These are phyloP conservation scores for Euplexia lucipara DNA, from an alignment of 2,888 invertebrate genomes.

Conservation along the genomic window DNA sequence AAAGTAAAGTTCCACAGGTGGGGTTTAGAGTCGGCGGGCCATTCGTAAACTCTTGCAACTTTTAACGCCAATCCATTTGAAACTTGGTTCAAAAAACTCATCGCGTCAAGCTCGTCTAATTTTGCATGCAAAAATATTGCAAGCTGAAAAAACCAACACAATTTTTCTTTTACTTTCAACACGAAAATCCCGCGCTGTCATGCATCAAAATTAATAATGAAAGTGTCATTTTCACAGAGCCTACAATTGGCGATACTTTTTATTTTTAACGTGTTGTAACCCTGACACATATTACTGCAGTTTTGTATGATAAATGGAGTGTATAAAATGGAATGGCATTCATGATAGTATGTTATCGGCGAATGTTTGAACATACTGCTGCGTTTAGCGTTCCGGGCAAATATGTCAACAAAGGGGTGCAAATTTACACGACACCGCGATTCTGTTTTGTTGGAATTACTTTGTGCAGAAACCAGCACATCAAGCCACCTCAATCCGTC, in stretches of 20 bases:
- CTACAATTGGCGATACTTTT: conserved; percentile 34
- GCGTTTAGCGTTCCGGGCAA: conserved; percentile 15
- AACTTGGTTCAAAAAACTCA: conserved; percentile 33
- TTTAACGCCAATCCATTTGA: conserved; percentile 43
- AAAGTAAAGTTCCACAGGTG: conserved; percentile 21
- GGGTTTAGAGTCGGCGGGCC: not conserved
- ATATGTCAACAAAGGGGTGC: conserved; percentile 10
- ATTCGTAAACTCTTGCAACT: conserved; percentile 36
- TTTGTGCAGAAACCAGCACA: too few relatives aligned
- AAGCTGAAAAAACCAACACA: conserved; percentile 13
- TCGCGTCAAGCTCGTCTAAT: conserved; percentile 17
- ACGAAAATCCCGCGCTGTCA: conserved; percentile 24
- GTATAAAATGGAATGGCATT: conserved; percentile 8
- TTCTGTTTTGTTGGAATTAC: conserved; percentile 8
- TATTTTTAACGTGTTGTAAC: conserved; percentile 11
- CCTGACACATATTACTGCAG: conserved; percentile 33
- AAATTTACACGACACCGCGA: not conserved
- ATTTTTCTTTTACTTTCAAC: conserved; percentile 25
- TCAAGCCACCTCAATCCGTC: too few relatives aligned
- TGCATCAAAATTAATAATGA: conserved; percentile 56
- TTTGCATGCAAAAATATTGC: conserved; percentile 39
- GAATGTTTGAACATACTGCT: conserved; percentile 29
- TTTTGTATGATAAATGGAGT: conserved; percentile 24
- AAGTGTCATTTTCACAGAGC: conserved; percentile 28
- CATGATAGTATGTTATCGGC: conserved; percentile 29